These are phyloP conservation scores for Acanthisitta chloris DNA, from an alignment of 2,113 vertebrate species.

Conservation along the genomic window DNA sequence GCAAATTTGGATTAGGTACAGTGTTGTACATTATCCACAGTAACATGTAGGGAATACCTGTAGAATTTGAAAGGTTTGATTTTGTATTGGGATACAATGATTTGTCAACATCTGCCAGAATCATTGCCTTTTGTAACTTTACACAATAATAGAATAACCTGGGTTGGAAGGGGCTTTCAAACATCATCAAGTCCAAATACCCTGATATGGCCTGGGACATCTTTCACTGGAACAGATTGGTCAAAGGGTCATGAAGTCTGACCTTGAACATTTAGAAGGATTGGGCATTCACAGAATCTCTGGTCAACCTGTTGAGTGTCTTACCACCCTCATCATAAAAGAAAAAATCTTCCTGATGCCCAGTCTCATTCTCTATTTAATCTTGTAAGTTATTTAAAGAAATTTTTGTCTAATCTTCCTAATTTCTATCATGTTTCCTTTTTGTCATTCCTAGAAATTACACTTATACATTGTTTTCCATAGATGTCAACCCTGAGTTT, in stretches of 20 bases:
- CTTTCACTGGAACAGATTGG: neutral
- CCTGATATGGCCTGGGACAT: neutral
- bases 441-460: neutral
- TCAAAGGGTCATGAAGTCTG: neutral
- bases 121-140: no score
- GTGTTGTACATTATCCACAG: neutral
- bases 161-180: neutral
- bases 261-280: neutral
- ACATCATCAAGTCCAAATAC: neutral
- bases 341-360: neutral
- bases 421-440: neutral
- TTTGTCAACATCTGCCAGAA: neutral
- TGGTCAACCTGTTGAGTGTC: neutral
- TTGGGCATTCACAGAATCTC: accelerated
- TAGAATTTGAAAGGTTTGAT: neutral
- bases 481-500: neutral
- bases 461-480: neutral
- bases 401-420: neutral
- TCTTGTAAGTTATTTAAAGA: neutral
- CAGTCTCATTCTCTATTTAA: neutral
- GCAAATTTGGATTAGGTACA: neutral
- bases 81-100: neutral
- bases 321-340: neutral
- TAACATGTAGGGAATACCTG: neutral
- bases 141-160: neutral